Conservation (phyloP, 2,113 vertebrate species). For the Serilophus lunatus region DNA sequence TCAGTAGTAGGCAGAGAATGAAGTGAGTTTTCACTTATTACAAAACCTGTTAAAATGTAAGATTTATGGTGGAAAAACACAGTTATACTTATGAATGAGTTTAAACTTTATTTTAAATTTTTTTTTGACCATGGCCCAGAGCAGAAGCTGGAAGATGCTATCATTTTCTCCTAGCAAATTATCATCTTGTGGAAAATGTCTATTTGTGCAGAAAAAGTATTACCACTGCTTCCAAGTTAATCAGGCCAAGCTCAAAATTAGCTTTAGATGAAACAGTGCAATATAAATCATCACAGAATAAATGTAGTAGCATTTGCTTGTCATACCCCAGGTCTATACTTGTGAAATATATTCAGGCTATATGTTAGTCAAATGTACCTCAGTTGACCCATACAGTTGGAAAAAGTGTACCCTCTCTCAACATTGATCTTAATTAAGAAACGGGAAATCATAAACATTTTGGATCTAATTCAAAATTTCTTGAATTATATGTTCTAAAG, state of each 20-base stretch:
- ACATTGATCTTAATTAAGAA: slow-evolving; percentile 18
- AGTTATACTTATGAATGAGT: background rate
- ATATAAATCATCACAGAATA: background rate
- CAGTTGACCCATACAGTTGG: background rate
- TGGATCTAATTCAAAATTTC: background rate
- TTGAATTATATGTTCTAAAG: background rate
- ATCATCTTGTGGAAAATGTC: background rate
- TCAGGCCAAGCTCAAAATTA: background rate
- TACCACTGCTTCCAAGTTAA: background rate
- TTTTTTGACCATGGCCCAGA: slow-evolving; percentile 29
- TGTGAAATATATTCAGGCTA: background rate
- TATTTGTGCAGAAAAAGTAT: background rate
- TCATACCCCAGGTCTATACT: background rate
- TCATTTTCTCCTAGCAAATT: background rate
- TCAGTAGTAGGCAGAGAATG: slow-evolving; percentile 27
- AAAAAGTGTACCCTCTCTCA: background rate
- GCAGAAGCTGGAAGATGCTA: slow-evolving; percentile 25
- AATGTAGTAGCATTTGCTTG: background rate
- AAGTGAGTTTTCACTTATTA: slow-evolving; percentile 30
- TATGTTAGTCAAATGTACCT: background rate
- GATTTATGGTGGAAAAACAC: slow-evolving; percentile 37
- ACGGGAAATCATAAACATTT: background rate
- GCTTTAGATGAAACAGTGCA: background rate
- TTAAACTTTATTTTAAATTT: slow-evolving; percentile 44
- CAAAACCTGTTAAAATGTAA: slow-evolving; percentile 57